Conservation (phyloP, 2,797 vertebrate genomes). For the Acanthurus lineatus region DNA sequence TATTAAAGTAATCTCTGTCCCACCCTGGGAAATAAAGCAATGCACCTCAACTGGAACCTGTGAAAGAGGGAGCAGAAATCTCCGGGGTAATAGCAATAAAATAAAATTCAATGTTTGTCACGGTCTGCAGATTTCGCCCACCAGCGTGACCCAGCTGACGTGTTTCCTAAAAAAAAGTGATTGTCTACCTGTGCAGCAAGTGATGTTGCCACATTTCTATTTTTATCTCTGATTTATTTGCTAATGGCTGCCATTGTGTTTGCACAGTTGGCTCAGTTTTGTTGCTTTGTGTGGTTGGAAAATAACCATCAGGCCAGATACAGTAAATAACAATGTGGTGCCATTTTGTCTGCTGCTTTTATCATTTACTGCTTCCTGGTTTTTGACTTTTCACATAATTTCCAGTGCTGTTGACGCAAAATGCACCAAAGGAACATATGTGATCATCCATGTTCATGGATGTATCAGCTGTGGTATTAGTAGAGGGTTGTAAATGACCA, state of each 20-base stretch:
- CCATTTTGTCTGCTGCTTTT: conserved; percentile 78
- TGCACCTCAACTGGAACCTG: conserved; percentile 46
- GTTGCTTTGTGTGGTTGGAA: conserved; percentile 59
- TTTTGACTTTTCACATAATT: conserved; percentile 52
- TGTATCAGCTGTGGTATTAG: neutral
- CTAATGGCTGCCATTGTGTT: conserved; percentile 66
- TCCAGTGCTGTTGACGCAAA: conserved; percentile 22
- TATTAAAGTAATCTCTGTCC: conserved; percentile 42
- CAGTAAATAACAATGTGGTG: conserved; percentile 72
- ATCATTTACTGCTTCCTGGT: conserved; percentile 73
- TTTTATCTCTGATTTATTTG: conserved; percentile 49
- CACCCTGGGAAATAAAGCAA: conserved; percentile 50
- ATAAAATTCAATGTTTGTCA: conserved; percentile 26
- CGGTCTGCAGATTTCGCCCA: neutral
- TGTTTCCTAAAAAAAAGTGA: conserved; percentile 31
- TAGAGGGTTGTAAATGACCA: neutral
- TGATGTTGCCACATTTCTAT: conserved; percentile 65
- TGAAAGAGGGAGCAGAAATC: too few relatives aligned
- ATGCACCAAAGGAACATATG: conserved; percentile 8
- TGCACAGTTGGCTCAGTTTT: conserved; percentile 63
- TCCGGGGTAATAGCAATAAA: conserved; percentile 3
- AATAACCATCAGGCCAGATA: conserved; percentile 60
- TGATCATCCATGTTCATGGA: neutral
- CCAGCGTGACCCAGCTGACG: conserved; percentile 16
- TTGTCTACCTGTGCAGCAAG: conserved; percentile 53